phyloP scores from a whole-genome alignment of 2,797 vertebrate species.

The Lepilemur ruficaudatus region DNA sequence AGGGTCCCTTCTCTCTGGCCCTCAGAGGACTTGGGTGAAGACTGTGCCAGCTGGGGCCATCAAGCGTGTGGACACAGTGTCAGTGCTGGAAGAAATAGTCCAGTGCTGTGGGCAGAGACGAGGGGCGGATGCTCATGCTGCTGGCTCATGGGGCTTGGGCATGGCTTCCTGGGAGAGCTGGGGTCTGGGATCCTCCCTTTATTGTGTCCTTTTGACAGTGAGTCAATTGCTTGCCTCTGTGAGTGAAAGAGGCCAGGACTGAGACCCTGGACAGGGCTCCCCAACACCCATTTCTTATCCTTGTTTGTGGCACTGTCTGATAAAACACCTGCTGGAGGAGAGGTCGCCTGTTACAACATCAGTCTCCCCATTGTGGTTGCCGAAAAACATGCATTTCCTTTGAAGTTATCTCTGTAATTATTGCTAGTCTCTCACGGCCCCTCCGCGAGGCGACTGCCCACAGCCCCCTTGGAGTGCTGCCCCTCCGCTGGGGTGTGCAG shows the following conservation, averaged over 20 bases:
- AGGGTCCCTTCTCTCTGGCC: background rate
- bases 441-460: background rate
- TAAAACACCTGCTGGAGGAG: background rate
- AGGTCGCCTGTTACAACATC: background rate
- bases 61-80: background rate
- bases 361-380: background rate
- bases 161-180: background rate
- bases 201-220: background rate
- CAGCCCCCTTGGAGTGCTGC: background rate
- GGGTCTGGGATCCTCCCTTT: background rate
- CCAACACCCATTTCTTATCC: background rate
- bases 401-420: background rate
- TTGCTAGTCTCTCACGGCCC: too few relatives aligned
- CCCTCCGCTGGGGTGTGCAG: background rate
- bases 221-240: background rate
- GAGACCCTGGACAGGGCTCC: background rate
- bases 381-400: background rate
- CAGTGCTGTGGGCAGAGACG: background rate
- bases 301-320: background rate
- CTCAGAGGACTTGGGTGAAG: background rate
- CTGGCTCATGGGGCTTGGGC: accelerated
- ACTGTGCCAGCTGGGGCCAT: background rate
- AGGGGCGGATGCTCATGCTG: accelerated
- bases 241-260: background rate
- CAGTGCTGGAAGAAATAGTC: background rate